Evolutionary conservation across 2,888 invertebrate species (phyloP).

Genomic region (Polylopha cassiicola): DNA sequence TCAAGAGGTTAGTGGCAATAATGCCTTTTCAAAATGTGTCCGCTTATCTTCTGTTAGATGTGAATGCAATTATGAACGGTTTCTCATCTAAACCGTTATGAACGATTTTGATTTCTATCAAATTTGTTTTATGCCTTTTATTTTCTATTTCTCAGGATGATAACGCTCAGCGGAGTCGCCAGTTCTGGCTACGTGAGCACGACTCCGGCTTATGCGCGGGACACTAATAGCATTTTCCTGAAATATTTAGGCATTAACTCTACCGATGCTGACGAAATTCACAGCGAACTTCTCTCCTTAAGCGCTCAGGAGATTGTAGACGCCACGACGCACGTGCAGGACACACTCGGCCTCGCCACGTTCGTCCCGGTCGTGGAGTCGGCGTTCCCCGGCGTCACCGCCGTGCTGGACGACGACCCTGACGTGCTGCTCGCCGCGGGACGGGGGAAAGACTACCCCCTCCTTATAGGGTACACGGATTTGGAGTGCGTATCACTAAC

Average conservation of each 20-base stretch:
- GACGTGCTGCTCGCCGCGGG: conserved; percentile 46
- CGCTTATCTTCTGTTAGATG: no score
- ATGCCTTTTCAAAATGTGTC: no score
- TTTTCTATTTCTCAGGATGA: conserved; percentile 45
- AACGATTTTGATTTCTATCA: not conserved
- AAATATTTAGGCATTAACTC: conserved; percentile 60
- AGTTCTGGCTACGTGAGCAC: conserved; percentile 45
- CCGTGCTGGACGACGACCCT: conserved; percentile 55
- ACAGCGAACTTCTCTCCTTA: conserved; percentile 43
- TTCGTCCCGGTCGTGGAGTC: conserved; percentile 60
- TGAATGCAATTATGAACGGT: no score
- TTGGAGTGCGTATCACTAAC: conserved; percentile 57
- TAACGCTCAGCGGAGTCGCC: conserved; percentile 58
- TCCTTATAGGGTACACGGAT: conserved; percentile 54
- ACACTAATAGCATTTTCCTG: conserved; percentile 40
- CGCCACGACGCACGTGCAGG: conserved; percentile 43
- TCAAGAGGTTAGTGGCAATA: conserved; percentile 44
- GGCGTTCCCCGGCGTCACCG: conserved; percentile 44
- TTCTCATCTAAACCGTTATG: not conserved
- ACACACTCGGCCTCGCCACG: conserved; percentile 43
- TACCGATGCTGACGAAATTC: conserved; percentile 44
- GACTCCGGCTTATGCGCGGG: conserved; percentile 46
- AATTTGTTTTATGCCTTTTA: no score
- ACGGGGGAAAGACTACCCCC: conserved; percentile 48
- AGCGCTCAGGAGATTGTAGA: conserved; percentile 47